Base-by-base conservation (phyloP, 35 echinoderm and acorn worm genomes). In the Lytechinus pictus region DNA sequence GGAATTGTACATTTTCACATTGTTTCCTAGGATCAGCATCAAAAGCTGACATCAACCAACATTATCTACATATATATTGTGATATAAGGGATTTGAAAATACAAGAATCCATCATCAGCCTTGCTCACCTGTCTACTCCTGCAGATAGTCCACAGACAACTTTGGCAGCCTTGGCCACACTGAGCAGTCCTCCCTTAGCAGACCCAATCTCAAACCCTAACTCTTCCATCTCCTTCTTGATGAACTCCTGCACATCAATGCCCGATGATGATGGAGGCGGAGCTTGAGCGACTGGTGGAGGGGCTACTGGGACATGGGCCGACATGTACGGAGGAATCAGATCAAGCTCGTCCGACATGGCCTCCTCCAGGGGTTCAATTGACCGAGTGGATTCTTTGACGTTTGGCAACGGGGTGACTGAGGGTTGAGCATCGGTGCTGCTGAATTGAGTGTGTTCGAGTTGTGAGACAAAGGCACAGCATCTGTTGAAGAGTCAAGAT, bases 401-500 rank as follows among this genome's bases (percentile, higher is more conserved):
- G 14, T 97, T 97, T 79, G 96, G 95, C 27, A 98, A 86, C 27
- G 95, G 87, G 87, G 96, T 95, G 60, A 96, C 91, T 14, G 96
- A 94, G 54, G 96, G 90, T 24, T 97, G 96, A 28, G 86, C 88
- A 14, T 95, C 95, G 21, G 87, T 95, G 94, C 95, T 98, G 95
- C 97, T 99, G 97, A 99, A 99, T 54, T 99, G 98, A 21, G 97
- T 96, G 95, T 99, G 98, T 19, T 99, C 98, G 24, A 99, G 93
- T 86, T 99, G 98, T 21, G 98, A 98, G 21, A 99, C 98, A 86
- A 98, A 99, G 27, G 98, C 98, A 97, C 98, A 99, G 87, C 98
- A 99, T 88, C 98, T 99, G 97, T 24, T 4, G 66, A 24, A 79
- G n/a, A 79, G 8, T 79, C 66, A 79, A 57, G 44, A 61, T 8